A percentile compares a stretch with the other conserved stretches of the same genome.
phyloP scores from a whole-genome alignment of 2,113 vertebrate species.

The Capreolus pygargus region DNA sequence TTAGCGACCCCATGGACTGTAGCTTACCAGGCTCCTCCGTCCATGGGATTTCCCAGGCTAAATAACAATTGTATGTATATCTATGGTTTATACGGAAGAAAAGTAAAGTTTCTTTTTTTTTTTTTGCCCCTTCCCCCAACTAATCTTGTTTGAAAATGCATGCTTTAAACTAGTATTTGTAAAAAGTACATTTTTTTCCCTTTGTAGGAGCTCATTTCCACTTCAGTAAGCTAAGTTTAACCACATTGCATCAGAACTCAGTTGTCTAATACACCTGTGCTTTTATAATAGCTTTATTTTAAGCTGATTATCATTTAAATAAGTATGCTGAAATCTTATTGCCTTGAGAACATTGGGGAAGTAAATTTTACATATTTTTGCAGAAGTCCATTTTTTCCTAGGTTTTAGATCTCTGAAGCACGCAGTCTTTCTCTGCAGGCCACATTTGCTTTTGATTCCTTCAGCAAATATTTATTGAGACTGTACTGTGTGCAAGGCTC shows the following conservation, averaged over 20 bases:
- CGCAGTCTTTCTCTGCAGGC: neutral
- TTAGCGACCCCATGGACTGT: too few species aligned
- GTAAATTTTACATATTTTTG: slow-evolving; percentile 24
- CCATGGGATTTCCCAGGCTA: neutral
- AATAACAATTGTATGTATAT: neutral
- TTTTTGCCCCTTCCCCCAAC: neutral
- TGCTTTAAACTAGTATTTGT: neutral
- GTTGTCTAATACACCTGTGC: slow-evolving; percentile 58
- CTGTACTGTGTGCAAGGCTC: neutral
- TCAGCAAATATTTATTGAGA: neutral
- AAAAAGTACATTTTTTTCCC: neutral
- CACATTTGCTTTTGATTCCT: slow-evolving; percentile 16
- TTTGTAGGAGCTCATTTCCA: slow-evolving; percentile 35
- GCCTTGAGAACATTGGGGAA: neutral
- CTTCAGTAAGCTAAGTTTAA: slow-evolving; percentile 34
- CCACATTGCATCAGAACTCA: slow-evolving; percentile 29
- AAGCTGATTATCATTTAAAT: slow-evolving; percentile 67
- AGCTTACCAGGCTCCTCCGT: too few species aligned
- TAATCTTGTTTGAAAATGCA: neutral
- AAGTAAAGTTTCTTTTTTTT: neutral
- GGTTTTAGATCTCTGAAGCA: neutral
- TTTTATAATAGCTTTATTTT: slow-evolving; percentile 57
- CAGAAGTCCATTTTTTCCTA: neutral
- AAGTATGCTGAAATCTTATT: slow-evolving; percentile 11
- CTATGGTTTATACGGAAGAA: neutral